These are phyloP conservation scores for Drosophila simulans DNA, from an alignment of 1,140 invertebrate species.

Conservation along the genomic window DNA sequence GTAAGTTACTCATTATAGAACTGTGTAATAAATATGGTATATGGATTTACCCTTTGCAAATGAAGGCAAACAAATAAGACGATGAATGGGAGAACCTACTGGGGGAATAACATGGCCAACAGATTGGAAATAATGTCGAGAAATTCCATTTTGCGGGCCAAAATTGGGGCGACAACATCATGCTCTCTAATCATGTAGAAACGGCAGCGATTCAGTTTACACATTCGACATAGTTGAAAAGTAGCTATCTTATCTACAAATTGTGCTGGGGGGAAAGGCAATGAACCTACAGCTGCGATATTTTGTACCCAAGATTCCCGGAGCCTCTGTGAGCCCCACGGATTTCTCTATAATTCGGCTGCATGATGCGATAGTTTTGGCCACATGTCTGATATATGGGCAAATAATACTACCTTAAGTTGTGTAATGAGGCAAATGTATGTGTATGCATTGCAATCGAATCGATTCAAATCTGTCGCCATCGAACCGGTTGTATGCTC, in stretches of 20 bases:
- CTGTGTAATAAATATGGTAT: too few relatives aligned
- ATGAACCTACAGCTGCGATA: constrained; percentile 21
- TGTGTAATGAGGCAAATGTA: too few relatives aligned
- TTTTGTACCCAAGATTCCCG: constrained; percentile 1
- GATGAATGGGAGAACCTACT: constrained; percentile 7
- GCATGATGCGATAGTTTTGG: neutral
- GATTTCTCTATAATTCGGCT: constrained; percentile 11
- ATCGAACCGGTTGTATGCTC: constrained; percentile 42
- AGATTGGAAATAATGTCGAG: constrained; percentile 13
- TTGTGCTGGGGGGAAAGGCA: constrained; percentile 1
- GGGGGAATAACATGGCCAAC: neutral
- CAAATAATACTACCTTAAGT: too few relatives aligned
- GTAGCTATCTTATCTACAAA: constrained; percentile 29
- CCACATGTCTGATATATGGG: constrained; percentile 8
- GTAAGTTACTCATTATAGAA: too few relatives aligned
- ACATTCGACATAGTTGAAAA: neutral
- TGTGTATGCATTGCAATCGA: neutral
- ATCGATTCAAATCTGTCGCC: constrained; percentile 5
- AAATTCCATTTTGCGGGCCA: constrained; percentile 3
- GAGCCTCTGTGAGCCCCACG: neutral
- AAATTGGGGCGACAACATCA: constrained; percentile 5
- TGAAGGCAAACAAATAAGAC: constrained; percentile 4
- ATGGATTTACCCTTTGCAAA: too few relatives aligned
- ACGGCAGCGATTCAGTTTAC: neutral
- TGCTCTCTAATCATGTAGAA: constrained; percentile 26